Evolutionary conservation across 2,797 vertebrate species (phyloP).

Genomic region (Gymnoscopelus microlampas): DNA sequence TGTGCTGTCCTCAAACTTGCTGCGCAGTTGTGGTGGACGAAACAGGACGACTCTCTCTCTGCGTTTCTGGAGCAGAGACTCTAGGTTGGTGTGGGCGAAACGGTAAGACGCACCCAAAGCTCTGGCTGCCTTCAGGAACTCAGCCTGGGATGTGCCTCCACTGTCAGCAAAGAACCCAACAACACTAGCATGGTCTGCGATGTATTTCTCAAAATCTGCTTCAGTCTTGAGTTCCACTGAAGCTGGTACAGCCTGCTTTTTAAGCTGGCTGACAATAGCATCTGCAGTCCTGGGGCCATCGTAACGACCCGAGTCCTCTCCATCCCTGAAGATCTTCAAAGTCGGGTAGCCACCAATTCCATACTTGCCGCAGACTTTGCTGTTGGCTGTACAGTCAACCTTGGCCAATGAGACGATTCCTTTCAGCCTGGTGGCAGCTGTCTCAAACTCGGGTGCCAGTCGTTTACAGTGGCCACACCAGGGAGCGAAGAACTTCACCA

Average conservation of each 20-base stretch:
- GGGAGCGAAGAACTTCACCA: slow-evolving; percentile 94
- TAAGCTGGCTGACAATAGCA: slow-evolving; percentile 95
- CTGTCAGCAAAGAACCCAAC: slow-evolving; percentile 91
- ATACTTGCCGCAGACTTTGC: slow-evolving; percentile 92
- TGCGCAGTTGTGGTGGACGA: slow-evolving; percentile 87
- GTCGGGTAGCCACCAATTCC: slow-evolving; percentile 98
- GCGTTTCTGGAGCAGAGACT: slow-evolving; percentile 85
- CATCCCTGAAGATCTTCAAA: slow-evolving; percentile 95
- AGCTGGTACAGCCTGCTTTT: slow-evolving; percentile 96
- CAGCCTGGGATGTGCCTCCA: slow-evolving; percentile 84
- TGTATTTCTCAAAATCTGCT: slow-evolving; percentile 86
- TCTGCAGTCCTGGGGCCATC: slow-evolving; percentile 95
- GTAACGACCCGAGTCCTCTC: slow-evolving; percentile 92
- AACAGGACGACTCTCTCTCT: slow-evolving; percentile 85
- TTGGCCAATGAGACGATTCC: slow-evolving; percentile 90
- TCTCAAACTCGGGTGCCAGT: slow-evolving; percentile 94
- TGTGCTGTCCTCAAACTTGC: slow-evolving; percentile 92
- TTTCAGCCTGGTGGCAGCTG: slow-evolving; percentile 93
- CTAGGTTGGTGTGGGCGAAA: slow-evolving; percentile 90
- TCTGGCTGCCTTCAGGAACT: slow-evolving; percentile 93
- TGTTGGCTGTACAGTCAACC: slow-evolving; percentile 95
- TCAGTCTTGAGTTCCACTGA: slow-evolving; percentile 86
- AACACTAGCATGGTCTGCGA: slow-evolving; percentile 85
- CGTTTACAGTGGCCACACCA: slow-evolving; percentile 98
- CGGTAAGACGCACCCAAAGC: slow-evolving; percentile 91